Conservation (phyloP, 2,113 vertebrate genomes). For the Catagonus wagneri region DNA sequence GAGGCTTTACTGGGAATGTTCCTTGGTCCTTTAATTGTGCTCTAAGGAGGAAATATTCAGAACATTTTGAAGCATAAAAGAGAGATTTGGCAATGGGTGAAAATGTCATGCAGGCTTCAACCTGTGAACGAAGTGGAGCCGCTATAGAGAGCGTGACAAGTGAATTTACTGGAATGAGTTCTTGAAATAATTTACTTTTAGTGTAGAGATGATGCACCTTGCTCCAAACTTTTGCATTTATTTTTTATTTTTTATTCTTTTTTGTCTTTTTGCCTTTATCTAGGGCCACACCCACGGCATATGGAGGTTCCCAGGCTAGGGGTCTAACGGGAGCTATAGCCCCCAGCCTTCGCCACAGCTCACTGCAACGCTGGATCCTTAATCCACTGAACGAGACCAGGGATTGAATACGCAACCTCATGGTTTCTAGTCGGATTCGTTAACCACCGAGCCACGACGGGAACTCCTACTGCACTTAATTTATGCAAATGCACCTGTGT, state of each 20-base stretch:
- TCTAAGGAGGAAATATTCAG: constrained; percentile 60
- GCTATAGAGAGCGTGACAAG: not conserved
- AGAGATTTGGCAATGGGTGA: constrained; percentile 36
- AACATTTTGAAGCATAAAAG: constrained; percentile 64
- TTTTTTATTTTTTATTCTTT: no score
- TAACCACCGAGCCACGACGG: no score
- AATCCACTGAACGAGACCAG: no score
- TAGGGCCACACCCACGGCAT: no score
- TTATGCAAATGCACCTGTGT: not conserved
- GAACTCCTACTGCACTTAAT: not conserved
- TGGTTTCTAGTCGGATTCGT: no score
- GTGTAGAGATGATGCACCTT: not conserved
- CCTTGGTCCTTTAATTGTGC: constrained; percentile 58
- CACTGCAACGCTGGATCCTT: no score
- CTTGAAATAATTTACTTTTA: constrained; percentile 48
- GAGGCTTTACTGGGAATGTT: constrained; percentile 64
- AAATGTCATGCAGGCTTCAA: constrained; percentile 66
- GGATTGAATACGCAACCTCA: no score
- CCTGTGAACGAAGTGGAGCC: constrained; percentile 6
- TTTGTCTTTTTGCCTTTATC: no score
- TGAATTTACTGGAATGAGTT: constrained; percentile 48
- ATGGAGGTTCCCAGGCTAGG: no score
- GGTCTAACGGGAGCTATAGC: no score
- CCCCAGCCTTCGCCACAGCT: no score
- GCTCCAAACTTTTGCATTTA: not conserved